These are phyloP conservation scores for Strix aluco DNA, from an alignment of 2,113 vertebrate genomes.

Conservation along the genomic window DNA sequence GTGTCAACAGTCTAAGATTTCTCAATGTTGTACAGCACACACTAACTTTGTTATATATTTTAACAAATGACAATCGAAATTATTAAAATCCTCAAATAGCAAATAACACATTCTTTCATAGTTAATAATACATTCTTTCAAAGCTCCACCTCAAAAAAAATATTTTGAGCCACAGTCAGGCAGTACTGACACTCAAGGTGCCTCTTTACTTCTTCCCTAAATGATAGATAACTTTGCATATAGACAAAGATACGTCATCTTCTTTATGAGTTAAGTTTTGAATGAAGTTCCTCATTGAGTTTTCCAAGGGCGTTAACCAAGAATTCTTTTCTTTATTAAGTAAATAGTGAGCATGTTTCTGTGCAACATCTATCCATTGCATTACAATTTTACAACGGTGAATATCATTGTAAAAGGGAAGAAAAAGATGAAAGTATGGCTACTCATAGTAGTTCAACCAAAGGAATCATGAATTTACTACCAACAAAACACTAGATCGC, in stretches of 20 bases:
- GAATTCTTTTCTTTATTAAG: constrained; percentile 51
- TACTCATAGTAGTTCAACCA: background rate
- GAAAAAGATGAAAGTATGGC: background rate
- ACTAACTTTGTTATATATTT: background rate
- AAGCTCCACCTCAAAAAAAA: background rate
- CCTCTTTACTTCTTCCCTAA: background rate
- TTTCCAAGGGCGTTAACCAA: constrained; percentile 55
- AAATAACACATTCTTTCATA: background rate
- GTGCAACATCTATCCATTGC: background rate
- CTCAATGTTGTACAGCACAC: background rate
- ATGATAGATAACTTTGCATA: constrained; percentile 45
- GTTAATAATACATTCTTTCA: background rate
- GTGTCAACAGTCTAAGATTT: background rate
- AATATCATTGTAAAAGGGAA: background rate
- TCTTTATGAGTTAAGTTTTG: background rate
- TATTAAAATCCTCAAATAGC: background rate
- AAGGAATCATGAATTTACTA: background rate
- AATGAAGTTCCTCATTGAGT: background rate
- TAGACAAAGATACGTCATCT: background rate
- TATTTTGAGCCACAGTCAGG: background rate
- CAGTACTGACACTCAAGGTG: background rate
- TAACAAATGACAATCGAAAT: background rate
- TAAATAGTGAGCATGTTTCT: background rate
- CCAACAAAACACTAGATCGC: background rate
- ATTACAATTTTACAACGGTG: background rate